Conservation (phyloP, 2,888 invertebrate genomes). For the Phaedon cochleariae region DNA sequence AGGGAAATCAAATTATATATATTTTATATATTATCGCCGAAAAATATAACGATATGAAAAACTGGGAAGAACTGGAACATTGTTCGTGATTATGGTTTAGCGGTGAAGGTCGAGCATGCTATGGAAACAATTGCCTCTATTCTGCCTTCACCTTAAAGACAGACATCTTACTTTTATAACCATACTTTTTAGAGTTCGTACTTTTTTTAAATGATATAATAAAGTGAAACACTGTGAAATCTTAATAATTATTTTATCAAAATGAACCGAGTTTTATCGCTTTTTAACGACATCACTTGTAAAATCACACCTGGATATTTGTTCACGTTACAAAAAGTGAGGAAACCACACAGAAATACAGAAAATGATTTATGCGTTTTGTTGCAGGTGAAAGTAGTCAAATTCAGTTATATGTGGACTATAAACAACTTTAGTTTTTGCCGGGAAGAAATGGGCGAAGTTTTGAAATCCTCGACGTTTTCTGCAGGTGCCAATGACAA, state of each 20-base stretch:
- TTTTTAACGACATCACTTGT: slow-evolving; percentile 14
- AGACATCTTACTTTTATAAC: not conserved
- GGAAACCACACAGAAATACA: not conserved
- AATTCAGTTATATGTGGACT: slow-evolving; percentile 99
- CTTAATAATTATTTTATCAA: not conserved
- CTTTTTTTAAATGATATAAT: too few species aligned
- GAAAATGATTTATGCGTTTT: slow-evolving; percentile 22
- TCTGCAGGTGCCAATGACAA: slow-evolving; percentile 99
- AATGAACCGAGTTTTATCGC: slow-evolving; percentile 17
- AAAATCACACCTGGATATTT: slow-evolving; percentile 22
- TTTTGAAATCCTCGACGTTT: slow-evolving; percentile 99
- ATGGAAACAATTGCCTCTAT: slow-evolving; percentile 6
- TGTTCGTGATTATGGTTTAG: not conserved
- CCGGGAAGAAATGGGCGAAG: slow-evolving; percentile 99
- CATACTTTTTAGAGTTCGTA: not conserved
- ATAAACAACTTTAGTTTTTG: slow-evolving; percentile 99
- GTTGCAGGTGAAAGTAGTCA: slow-evolving; percentile 98
- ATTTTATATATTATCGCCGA: too few species aligned
- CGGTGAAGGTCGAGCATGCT: not conserved
- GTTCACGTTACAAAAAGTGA: slow-evolving; percentile 26
- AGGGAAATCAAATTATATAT: too few species aligned
- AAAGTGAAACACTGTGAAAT: too few species aligned
- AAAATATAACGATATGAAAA: not conserved
- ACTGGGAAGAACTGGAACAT: not conserved
- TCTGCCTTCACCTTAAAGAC: not conserved